Percentiles rank a stretch among this genome's conserved stretches.
Evolutionary conservation across 1,140 invertebrate species (phyloP).

Genomic region (Heliothis subflexa): DNA sequence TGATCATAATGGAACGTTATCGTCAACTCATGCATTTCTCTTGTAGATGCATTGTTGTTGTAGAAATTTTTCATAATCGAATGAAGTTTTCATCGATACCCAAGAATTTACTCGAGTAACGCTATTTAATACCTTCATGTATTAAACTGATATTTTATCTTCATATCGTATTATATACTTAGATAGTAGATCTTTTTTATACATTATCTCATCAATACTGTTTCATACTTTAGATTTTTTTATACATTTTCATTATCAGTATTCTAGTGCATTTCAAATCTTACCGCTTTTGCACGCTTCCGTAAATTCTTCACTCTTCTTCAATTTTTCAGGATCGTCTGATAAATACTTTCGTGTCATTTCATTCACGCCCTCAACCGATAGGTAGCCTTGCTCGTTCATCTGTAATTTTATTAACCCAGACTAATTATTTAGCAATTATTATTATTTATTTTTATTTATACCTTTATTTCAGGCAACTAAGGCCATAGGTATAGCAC

Average conservation of each 20-base stretch:
- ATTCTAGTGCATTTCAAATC: too few relatives aligned
- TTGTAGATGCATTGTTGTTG: background rate
- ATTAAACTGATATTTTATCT: too few relatives aligned
- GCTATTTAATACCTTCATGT: too few relatives aligned
- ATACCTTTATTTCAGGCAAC: too few relatives aligned
- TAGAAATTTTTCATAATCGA: too few relatives aligned
- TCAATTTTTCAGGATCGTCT: conserved; percentile 60
- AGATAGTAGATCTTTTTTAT: too few relatives aligned
- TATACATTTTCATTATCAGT: background rate
- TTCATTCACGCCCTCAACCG: conserved; percentile 66
- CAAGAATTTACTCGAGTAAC: too few relatives aligned
- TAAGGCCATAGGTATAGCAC: too few relatives aligned
- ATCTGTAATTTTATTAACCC: conserved; percentile 60
- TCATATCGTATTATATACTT: too few relatives aligned
- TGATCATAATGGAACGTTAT: conserved; percentile 2
- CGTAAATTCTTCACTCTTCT: conserved; percentile 65
- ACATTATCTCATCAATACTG: too few relatives aligned
- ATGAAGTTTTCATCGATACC: too few relatives aligned
- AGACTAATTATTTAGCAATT: background rate
- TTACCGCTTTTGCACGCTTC: conserved; percentile 72
- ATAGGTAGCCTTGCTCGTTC: conserved; percentile 71
- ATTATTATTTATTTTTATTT: background rate
- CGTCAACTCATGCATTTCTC: background rate
- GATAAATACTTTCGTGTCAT: conserved; percentile 61
- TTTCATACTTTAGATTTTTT: background rate